phyloP scores from a whole-genome alignment of 2,113 vertebrate genomes.

The Probosciger aterrimus region DNA sequence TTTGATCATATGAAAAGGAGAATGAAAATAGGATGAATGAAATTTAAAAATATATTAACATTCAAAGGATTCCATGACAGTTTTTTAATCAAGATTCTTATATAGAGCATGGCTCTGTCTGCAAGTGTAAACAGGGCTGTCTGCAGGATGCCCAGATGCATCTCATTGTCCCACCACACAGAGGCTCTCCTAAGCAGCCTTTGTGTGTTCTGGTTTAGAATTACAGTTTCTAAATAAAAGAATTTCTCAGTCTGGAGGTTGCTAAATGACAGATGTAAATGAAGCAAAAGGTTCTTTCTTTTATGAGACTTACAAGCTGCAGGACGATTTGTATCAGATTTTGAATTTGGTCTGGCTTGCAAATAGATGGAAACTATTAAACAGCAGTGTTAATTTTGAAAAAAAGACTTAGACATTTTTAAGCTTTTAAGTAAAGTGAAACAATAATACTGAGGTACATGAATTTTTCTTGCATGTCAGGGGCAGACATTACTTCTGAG shows the following conservation, averaged over 20 bases:
- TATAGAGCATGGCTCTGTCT: neutral
- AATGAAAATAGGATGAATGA: neutral
- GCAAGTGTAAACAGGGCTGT: neutral
- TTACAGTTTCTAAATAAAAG: neutral
- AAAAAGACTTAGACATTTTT: neutral
- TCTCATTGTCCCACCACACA: neutral
- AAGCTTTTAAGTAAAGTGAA: neutral
- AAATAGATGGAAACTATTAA: neutral
- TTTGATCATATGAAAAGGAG: neutral
- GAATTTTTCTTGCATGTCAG: neutral
- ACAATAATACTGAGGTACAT: neutral
- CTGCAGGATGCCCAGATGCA: neutral
- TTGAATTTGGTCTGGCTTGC: neutral
- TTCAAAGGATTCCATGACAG: neutral
- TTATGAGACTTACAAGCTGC: neutral
- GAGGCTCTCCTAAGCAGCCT: neutral
- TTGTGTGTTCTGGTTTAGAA: neutral
- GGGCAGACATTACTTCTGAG: neutral
- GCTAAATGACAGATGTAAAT: neutral
- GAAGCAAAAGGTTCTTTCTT: neutral
- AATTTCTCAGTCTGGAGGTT: neutral
- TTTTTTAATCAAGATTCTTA: neutral
- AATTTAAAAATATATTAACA: neutral
- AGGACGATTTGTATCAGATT: neutral
- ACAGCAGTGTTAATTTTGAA: neutral